Base-by-base conservation (phyloP, 2,888 invertebrate genomes). In the Caenorhabditis sp. region DNA sequence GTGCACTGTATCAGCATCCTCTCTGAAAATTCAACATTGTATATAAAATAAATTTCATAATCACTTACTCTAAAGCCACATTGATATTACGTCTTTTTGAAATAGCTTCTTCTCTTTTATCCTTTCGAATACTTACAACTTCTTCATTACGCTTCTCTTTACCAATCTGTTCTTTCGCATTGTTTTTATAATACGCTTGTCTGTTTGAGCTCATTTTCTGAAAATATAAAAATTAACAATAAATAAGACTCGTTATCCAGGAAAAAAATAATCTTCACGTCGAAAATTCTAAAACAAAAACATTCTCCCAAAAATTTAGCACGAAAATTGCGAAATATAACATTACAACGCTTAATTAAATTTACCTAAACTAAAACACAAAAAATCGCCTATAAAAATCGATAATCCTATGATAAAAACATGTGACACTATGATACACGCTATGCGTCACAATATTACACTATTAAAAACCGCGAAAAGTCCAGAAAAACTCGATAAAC, bases 161-260 rank as follows among this genome's bases (percentile, higher is more conserved):
- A 25, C 97, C 89, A 88, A 97, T 97, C 90, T 95, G 95, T 91
- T 97, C 97, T 92, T 97, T 97, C 89, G 97, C 97, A 92, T 95
- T 95, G 92, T 97, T 97, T 93, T 97, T 97, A 91, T 95, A 95
- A 76, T 87, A 87, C 43, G 68, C 69, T 65, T 74, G 74, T 67
- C 74, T 66, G 74, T 66, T 74, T 67, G 70, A 64, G 63, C 69
- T 73, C 73, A 73, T 73, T 56, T n/a, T 66, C 43, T 43, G 17
- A 14, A 43, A 43, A 43, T 43, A 43, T 10, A 17, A 10, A 10
- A 3, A 43, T 43, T 17, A 26, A 56, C 23, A 56, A 53, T 21
- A 53, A n/a, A 53, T 8, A 53, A 17, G 4, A 23, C 21, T 4
- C 53, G 21, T 21, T 50, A n/a, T 21, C 50, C 50, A 54, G 12